phyloP scores from a whole-genome alignment of 2,797 vertebrate species.

The Phoxinus dragarum region DNA sequence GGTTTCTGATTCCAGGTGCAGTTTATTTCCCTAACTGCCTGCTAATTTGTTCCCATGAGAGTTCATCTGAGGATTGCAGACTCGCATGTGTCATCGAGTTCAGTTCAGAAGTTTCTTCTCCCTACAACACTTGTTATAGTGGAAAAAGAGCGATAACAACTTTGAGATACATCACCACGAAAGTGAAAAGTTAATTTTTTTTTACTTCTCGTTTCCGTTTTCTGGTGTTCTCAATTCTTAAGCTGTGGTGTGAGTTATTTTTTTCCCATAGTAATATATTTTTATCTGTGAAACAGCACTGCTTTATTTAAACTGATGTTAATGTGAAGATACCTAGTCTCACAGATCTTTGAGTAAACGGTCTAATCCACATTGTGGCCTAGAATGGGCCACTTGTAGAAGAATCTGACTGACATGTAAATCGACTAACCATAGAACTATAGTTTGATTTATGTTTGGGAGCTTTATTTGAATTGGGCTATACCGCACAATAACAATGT shows the following conservation, averaged over 20 bases:
- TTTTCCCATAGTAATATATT: neutral
- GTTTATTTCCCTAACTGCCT: neutral
- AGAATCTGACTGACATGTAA: neutral
- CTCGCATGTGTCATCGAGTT: neutral
- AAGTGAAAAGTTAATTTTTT: conserved; percentile 1
- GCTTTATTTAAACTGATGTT: neutral
- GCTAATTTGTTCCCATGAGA: neutral
- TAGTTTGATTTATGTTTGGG: neutral
- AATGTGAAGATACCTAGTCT: neutral
- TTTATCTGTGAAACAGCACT: neutral
- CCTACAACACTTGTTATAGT: neutral
- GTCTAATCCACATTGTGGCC: neutral
- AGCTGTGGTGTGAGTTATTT: neutral
- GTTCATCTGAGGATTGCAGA: neutral
- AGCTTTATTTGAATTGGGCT: neutral
- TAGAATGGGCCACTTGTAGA: neutral
- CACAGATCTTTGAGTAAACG: neutral
- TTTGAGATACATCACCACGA: neutral
- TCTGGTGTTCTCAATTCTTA: neutral
- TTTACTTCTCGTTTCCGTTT: conserved; percentile 23
- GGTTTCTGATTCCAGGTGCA: neutral
- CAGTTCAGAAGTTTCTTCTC: neutral
- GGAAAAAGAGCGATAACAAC: neutral
- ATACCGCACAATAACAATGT: neutral
- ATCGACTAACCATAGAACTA: neutral